A percentile compares a stretch with the other conserved stretches of the same genome.
Conservation (phyloP, 2,888 invertebrate genomes). For the Catocala nupta region DNA sequence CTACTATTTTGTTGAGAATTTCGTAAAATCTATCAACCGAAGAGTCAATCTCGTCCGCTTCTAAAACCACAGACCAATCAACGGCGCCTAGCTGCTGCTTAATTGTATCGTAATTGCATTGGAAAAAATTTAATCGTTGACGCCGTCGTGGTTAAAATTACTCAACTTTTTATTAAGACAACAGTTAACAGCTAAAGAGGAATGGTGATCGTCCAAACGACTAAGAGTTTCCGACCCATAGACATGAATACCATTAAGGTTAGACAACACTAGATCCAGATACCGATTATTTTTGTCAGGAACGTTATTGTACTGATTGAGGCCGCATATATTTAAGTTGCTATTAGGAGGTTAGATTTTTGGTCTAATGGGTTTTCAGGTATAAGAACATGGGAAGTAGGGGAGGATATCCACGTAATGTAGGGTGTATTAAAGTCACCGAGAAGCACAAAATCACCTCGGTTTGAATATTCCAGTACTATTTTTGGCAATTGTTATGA, state of each 20-base stretch:
- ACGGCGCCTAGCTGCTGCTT: not conserved
- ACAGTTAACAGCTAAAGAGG: not conserved
- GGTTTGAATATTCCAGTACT: too few species aligned
- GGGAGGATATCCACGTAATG: not conserved
- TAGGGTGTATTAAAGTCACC: too few species aligned
- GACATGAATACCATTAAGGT: not conserved
- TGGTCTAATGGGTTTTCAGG: not conserved
- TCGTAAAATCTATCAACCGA: too few species aligned
- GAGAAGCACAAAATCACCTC: too few species aligned
- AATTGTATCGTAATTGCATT: not conserved
- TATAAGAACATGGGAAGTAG: not conserved
- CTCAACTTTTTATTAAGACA: not conserved
- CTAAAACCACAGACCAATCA: too few species aligned
- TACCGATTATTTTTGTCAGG: conserved; percentile 2
- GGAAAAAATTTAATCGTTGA: not conserved
- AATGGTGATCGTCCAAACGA: not conserved
- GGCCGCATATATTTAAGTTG: not conserved
- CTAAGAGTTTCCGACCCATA: too few species aligned
- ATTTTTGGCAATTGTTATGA: too few species aligned
- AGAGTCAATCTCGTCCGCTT: too few species aligned
- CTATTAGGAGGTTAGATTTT: not conserved
- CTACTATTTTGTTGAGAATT: too few species aligned
- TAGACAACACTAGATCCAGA: not conserved
- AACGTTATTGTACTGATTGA: not conserved
- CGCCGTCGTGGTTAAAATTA: not conserved